These are phyloP conservation scores for Cosmia pyralina DNA, from an alignment of 2,888 invertebrate species.

Conservation along the genomic window DNA sequence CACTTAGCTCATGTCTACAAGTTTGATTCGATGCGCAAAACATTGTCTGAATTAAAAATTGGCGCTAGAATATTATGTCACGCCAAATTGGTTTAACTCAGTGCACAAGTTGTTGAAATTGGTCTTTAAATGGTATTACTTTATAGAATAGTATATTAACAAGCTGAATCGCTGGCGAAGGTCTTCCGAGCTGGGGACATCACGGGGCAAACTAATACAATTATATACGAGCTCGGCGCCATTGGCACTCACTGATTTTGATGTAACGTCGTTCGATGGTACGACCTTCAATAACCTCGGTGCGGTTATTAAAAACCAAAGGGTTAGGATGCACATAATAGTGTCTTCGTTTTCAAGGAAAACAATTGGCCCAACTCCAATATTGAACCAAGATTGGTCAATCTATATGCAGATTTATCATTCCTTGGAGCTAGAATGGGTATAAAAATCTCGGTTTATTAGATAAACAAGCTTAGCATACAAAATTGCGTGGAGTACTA, in stretches of 20 bases:
- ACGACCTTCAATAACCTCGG: constrained; percentile 66
- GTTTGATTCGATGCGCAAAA: constrained; percentile 16
- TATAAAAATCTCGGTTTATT: constrained; percentile 57
- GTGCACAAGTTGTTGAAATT: constrained; percentile 69
- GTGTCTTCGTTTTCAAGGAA: constrained; percentile 35
- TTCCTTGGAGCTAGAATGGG: constrained; percentile 50
- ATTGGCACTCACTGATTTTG: constrained; percentile 72
- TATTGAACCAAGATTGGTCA: constrained; percentile 59
- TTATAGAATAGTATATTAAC: constrained; percentile 70
- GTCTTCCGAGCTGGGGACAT: constrained; percentile 70
- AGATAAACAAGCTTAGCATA: constrained; percentile 30
- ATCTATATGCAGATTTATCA: constrained; percentile 63
- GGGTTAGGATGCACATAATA: constrained; percentile 34
- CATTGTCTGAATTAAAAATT: constrained; percentile 36
- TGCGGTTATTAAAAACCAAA: constrained; percentile 60
- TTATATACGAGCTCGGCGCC: constrained; percentile 71
- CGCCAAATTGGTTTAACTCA: constrained; percentile 53
- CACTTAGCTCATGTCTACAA: constrained; percentile 6
- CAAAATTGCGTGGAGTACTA: constrained; percentile 5
- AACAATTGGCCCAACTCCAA: constrained; percentile 73
- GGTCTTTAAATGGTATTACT: constrained; percentile 66
- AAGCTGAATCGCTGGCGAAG: constrained; percentile 77
- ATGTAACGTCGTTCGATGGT: constrained; percentile 43
- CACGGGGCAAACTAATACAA: constrained; percentile 74
- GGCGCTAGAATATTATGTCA: constrained; percentile 40